These are phyloP conservation scores for Torymus aiolomorphi DNA, from an alignment of 2,888 invertebrate species.

Conservation along the genomic window DNA sequence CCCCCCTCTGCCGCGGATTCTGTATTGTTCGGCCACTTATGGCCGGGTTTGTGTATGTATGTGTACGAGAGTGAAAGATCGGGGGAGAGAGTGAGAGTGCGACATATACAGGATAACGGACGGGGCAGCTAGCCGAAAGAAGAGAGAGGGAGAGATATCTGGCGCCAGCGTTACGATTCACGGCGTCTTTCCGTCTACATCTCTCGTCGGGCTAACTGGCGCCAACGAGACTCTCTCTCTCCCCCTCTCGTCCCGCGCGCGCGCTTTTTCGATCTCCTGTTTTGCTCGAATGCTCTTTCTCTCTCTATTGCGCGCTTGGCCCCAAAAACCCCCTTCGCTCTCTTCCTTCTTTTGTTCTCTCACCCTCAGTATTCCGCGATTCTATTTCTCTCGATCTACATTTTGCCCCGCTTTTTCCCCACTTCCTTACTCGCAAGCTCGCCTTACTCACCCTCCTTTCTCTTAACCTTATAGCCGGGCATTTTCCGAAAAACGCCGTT, in stretches of 20 bases:
- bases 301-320: not conserved
- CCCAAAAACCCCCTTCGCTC: conserved; percentile 13
- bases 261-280: not conserved
- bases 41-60: not conserved
- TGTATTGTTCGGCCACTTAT: conserved; percentile 46
- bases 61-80: no score
- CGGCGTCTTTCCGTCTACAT: conserved; percentile 48
- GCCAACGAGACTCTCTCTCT: conserved; percentile 32
- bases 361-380: not conserved
- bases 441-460: not conserved
- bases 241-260: conserved; percentile 3
- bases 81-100: not conserved
- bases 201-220: conserved; percentile 42
- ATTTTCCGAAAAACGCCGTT: conserved; percentile 8
- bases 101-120: not conserved
- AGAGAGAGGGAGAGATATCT: conserved; percentile 14
- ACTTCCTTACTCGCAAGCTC: not conserved
- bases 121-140: not conserved
- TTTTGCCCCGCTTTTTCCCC: conserved; percentile 1
- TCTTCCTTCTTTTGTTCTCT: not conserved
- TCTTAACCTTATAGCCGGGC: not conserved
- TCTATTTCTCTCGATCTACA: conserved; percentile 19
- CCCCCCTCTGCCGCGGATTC: conserved; percentile 10
- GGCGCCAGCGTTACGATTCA: conserved; percentile 48
- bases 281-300: not conserved